Conservation (phyloP, 2,888 invertebrate species). For the Troides oblongomaculatus region DNA sequence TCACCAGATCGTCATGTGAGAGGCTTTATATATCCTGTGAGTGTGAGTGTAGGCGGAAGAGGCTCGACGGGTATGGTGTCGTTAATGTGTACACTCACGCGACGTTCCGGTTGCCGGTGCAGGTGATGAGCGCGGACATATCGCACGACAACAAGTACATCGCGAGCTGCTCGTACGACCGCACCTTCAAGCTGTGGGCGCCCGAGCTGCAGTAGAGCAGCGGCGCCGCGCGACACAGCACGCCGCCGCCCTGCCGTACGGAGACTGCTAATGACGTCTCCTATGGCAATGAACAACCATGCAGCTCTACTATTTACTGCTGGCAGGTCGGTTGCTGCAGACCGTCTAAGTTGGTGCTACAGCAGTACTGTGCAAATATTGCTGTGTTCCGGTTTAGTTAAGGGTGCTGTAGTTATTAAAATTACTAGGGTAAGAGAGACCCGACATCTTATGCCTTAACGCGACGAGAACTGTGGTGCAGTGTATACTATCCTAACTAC, state of each 20-base stretch:
- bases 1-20: not conserved
- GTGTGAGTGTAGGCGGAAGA: not conserved
- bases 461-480: no score
- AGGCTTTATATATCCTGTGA: not conserved
- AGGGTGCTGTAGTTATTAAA: no score
- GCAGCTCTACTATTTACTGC: no score
- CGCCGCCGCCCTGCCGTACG: not conserved
- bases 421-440: no score
- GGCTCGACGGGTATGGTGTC: not conserved
- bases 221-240: not conserved
- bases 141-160: constrained; percentile 94
- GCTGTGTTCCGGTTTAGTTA: no score
- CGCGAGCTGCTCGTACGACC: constrained; percentile 95
- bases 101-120: constrained; percentile 27
- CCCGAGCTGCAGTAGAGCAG: constrained; percentile 79
- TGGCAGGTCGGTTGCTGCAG: no score
- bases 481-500: no score
- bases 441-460: no score
- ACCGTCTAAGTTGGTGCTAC: no score
- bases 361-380: no score
- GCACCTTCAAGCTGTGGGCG: constrained; percentile 98
- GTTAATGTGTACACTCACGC: not conserved
- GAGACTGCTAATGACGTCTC: no score
- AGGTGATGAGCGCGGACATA: constrained; percentile 95
- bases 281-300: no score